A percentile compares a stretch with the other conserved stretches of the same genome.
These are phyloP conservation scores for Pempheris klunzingeri DNA, from an alignment of 2,797 vertebrate species.

Conservation along the genomic window DNA sequence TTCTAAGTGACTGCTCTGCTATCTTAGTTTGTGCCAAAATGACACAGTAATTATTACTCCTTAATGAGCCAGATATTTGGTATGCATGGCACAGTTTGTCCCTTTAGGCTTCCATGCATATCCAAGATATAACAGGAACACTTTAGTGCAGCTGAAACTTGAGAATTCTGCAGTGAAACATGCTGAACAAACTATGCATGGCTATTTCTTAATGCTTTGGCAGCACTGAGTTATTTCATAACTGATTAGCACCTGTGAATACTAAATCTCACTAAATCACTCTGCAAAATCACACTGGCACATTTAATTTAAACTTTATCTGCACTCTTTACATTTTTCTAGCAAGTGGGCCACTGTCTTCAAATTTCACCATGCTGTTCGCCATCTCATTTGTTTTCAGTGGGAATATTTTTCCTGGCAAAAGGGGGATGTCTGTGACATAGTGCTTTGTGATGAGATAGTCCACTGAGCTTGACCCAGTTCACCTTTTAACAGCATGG, in stretches of 20 bases:
- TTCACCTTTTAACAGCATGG: conserved; percentile 50
- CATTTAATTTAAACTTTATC: conserved; percentile 5
- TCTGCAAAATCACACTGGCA: background rate
- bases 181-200: conserved; percentile 9
- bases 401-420: conserved; percentile 12
- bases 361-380: conserved; percentile 26
- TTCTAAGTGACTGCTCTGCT: conserved; percentile 47
- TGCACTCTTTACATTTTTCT: background rate
- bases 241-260: conserved; percentile 8
- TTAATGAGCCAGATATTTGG: conserved; percentile 62
- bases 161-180: conserved; percentile 44
- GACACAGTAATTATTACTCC: conserved; percentile 74
- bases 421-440: conserved; percentile 20
- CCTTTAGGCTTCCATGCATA: conserved; percentile 46
- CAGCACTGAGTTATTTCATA: conserved; percentile 1
- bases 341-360: background rate
- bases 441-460: conserved; percentile 25
- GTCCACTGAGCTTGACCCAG: conserved; percentile 47
- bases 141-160: conserved; percentile 28
- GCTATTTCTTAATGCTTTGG: conserved; percentile 10
- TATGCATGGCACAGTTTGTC: conserved; percentile 61
- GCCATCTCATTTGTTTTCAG: conserved; percentile 23
- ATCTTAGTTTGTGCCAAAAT: conserved; percentile 65
- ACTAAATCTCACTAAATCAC: conserved; percentile 12
- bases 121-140: conserved; percentile 44